A percentile compares a stretch with the other conserved stretches of the same genome.
Conservation (phyloP, 2,888 invertebrate genomes). For the Leptogaster cylindrica region DNA sequence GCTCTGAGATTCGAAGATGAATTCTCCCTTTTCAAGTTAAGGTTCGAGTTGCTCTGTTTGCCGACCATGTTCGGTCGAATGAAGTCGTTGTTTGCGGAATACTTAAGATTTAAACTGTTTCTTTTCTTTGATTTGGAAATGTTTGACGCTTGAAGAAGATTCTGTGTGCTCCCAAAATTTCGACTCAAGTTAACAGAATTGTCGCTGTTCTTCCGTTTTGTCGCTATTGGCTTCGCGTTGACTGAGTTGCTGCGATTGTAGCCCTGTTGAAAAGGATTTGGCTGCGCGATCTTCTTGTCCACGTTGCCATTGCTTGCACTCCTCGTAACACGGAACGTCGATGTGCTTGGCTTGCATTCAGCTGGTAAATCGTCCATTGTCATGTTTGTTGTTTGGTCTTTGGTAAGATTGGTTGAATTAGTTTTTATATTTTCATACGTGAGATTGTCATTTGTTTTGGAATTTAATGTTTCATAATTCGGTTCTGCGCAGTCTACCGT, state of each 20-base stretch:
- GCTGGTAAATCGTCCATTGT: background rate
- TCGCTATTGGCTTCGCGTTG: conserved; percentile 44
- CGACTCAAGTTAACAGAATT: conserved; percentile 57
- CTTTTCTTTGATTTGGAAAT: conserved; percentile 60
- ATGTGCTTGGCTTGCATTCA: conserved; percentile 46
- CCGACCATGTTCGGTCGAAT: conserved; percentile 48
- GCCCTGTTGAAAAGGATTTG: background rate
- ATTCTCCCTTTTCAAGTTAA: conserved; percentile 57
- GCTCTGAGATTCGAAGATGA: conserved; percentile 8
- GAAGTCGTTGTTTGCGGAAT: conserved; percentile 31
- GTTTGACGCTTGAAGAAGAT: conserved; percentile 56
- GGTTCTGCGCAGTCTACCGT: conserved; percentile 57
- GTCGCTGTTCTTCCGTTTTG: conserved; percentile 54
- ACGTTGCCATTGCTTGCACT: conserved; percentile 55
- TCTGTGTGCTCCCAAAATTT: conserved; percentile 61
- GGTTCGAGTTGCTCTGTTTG: conserved; percentile 56
- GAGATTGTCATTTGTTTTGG: conserved; percentile 49
- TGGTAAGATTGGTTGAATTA: conserved; percentile 47
- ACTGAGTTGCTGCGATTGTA: conserved; percentile 57
- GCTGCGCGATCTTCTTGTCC: conserved; percentile 49
- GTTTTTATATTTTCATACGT: conserved; percentile 50
- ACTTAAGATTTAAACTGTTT: conserved; percentile 59
- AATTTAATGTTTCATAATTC: conserved; percentile 60
- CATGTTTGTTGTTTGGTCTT: background rate
- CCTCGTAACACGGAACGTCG: conserved; percentile 52